A percentile compares a stretch with the other conserved stretches of the same genome.
phyloP scores from a whole-genome alignment of 2,888 invertebrate genomes.

The Tetragonisca angustula region DNA sequence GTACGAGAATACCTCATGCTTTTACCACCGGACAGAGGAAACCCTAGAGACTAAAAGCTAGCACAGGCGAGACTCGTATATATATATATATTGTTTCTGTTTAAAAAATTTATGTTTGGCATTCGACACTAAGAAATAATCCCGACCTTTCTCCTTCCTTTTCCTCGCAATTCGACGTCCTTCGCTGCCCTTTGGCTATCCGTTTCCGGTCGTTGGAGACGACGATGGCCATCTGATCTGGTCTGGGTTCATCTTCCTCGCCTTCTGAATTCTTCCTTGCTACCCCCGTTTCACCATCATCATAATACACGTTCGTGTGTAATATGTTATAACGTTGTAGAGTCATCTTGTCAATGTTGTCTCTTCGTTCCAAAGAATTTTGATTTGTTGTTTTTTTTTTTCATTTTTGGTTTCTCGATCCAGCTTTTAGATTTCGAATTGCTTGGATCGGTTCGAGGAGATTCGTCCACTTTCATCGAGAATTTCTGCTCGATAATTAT shows the following conservation, averaged over 20 bases:
- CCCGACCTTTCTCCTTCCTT: conserved; percentile 55
- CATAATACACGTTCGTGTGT: not conserved
- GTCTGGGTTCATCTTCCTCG: not conserved
- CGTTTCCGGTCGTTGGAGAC: conserved; percentile 7
- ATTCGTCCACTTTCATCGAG: not conserved
- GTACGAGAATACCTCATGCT: conserved; percentile 83
- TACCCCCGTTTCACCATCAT: not conserved
- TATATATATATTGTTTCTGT: conserved; percentile 35
- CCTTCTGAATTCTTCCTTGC: not conserved
- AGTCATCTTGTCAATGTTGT: not conserved
- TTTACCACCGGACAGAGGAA: conserved; percentile 82
- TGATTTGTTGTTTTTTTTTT: conserved; percentile 7
- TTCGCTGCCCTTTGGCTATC: conserved; percentile 22
- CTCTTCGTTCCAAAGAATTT: conserved; percentile 3
- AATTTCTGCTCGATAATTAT: conserved; percentile 27
- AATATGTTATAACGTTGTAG: too few relatives aligned
- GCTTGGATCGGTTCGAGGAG: too few relatives aligned
- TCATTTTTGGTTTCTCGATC: not conserved
- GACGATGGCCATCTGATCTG: not conserved
- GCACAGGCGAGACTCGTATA: conserved; percentile 79
- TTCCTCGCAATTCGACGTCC: conserved; percentile 21
- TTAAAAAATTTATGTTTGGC: conserved; percentile 33
- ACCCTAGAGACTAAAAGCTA: conserved; percentile 82
- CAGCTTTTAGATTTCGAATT: not conserved
- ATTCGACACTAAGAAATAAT: conserved; percentile 54